Conservation (phyloP, 2,888 invertebrate genomes). For the Microctonus aethiopoides region DNA sequence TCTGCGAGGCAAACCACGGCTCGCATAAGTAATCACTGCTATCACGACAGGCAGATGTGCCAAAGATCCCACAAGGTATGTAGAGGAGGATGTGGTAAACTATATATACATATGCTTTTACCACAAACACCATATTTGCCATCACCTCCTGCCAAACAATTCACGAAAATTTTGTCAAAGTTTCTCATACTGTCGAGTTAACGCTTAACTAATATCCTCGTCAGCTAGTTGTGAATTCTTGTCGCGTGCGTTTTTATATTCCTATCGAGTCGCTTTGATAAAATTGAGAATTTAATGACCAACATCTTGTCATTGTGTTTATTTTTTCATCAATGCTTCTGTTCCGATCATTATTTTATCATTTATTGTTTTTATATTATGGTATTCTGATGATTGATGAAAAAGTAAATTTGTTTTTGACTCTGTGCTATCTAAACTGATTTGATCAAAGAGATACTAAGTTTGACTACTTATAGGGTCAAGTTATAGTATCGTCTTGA, state of each 20-base stretch:
- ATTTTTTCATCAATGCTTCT: constrained; percentile 20
- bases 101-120: background rate
- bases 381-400: background rate
- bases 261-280: constrained; percentile 9
- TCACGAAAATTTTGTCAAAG: constrained; percentile 23
- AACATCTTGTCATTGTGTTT: constrained; percentile 19
- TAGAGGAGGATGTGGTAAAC: constrained; percentile 22
- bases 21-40: constrained; percentile 66
- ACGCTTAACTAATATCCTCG: constrained; percentile 12
- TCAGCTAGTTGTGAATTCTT: constrained; percentile 15
- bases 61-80: constrained; percentile 53
- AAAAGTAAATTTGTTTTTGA: background rate
- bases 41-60: constrained; percentile 63
- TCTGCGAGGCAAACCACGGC: constrained; percentile 60
- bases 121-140: background rate
- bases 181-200: constrained; percentile 22
- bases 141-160: constrained; percentile 16
- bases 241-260: constrained; percentile 28
- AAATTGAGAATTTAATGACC: constrained; percentile 37
- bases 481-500: constrained; percentile 61
- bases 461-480: constrained; percentile 45
- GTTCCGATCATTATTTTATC: background rate
- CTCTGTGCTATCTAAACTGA: constrained; percentile 27
- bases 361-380: background rate
- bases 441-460: constrained; percentile 36